A percentile compares a stretch with the other conserved stretches of the same genome.
These are phyloP conservation scores for Drosophila recens DNA, from an alignment of 2,888 invertebrate species.

Conservation along the genomic window DNA sequence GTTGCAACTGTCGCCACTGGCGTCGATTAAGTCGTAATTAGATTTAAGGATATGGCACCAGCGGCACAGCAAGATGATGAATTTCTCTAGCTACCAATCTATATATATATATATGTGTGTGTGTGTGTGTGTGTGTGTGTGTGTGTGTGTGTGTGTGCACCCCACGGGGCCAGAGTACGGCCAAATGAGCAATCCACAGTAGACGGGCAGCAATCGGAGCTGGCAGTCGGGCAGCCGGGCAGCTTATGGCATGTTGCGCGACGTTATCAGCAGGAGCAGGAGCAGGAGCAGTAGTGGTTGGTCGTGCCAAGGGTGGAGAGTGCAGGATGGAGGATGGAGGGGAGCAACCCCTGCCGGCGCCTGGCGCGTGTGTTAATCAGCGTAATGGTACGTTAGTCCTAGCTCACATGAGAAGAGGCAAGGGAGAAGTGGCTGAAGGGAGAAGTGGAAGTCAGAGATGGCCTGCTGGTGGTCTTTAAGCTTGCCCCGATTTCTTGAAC, in stretches of 20 bases:
- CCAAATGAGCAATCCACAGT: constrained; percentile 77
- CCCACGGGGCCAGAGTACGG: constrained; percentile 64
- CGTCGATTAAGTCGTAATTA: constrained; percentile 86
- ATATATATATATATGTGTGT: no score
- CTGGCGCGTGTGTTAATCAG: constrained; percentile 82
- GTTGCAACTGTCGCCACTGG: constrained; percentile 83
- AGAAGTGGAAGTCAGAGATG: constrained; percentile 47
- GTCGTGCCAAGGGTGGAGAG: constrained; percentile 22
- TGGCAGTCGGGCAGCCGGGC: constrained; percentile 41
- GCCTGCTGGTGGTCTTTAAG: constrained; percentile 70
- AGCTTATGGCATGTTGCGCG: constrained; percentile 81
- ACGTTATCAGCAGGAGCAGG: constrained; percentile 72
- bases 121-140: no score
- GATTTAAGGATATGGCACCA: constrained; percentile 85
- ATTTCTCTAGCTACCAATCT: constrained; percentile 67
- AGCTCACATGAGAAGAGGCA: constrained; percentile 37
- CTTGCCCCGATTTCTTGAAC: constrained; percentile 76
- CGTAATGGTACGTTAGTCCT: constrained; percentile 81
- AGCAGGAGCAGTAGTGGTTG: constrained; percentile 57
- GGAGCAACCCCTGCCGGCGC: constrained; percentile 52
- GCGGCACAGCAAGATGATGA: constrained; percentile 83
- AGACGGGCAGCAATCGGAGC: constrained; percentile 51
- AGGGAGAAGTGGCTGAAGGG: background rate
- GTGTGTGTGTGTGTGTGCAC: constrained; percentile 35
- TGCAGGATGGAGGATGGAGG: constrained; percentile 4